Base-by-base conservation (phyloP, 2,113 vertebrate genomes). In the Circaetus gallicus region DNA sequence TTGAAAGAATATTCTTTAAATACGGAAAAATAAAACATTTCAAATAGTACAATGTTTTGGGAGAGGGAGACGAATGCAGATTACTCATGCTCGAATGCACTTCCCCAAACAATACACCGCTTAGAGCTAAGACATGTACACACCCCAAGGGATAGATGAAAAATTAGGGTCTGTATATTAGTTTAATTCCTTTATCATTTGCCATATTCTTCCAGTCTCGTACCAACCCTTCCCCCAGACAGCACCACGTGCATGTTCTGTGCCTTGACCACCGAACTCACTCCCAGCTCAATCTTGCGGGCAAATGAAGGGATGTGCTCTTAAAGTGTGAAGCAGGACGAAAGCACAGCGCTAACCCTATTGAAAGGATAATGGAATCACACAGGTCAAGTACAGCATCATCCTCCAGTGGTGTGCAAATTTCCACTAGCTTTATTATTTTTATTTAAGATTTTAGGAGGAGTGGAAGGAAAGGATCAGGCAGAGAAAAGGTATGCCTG, bases 21-120 rank as follows among this genome's bases (percentile, higher is more conserved):
- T 82, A 94, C n/a, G 13, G 63, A 94, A 90, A 97, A 95, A 82
- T 49, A 86, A 90, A 96, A 81, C 70, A 87, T 73, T 94, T 94
- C 78, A 83, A 87, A 81, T 45, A 59, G 89, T 28, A 69, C 74
- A 82, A 82, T 87, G 45, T 87, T 94, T 95, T 49, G 20, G 13
- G 74, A 82, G 40, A 82, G 72, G 72, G 50, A 95, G 52, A 63
- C 76, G 82, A 96, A 94, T 1, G 47, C 76, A 86, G 50, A 82
- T 95, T 91, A 95, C 56, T 92, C 69, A 86, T n/a, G 63, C 79
- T 73, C 63, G 53, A 89, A 82, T 19, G 40, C 69, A 81, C 69
- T 81, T 95, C 63, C 90, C 66, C 61, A 83, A 96, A 89, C 83
- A 92, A 94, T 83, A 65, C 72, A 38, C 36, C 62, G 67, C 77